Percentiles rank a stretch among this genome's conserved stretches.
Conservation (phyloP, 2,113 vertebrate species). For the Arenaria interpres region DNA sequence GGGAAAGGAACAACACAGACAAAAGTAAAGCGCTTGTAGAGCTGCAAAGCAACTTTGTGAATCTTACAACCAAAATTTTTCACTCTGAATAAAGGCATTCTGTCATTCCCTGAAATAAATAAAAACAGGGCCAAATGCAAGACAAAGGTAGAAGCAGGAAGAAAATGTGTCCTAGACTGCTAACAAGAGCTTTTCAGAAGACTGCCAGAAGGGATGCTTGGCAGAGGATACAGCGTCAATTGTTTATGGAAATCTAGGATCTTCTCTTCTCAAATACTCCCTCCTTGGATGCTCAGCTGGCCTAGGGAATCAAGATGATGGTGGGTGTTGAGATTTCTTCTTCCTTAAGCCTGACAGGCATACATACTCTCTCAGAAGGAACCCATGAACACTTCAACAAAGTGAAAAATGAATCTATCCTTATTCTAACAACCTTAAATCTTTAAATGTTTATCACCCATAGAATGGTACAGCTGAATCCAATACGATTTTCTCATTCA, state of each 20-base stretch:
- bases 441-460: background rate
- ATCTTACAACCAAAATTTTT: background rate
- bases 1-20: background rate
- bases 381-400: background rate
- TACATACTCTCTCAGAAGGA: background rate
- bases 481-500: background rate
- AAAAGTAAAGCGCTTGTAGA: background rate
- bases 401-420: background rate
- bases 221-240: background rate
- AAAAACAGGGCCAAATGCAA: background rate
- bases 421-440: background rate
- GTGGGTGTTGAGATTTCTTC: background rate
- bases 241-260: background rate
- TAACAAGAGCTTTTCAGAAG: background rate
- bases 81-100: background rate
- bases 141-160: background rate
- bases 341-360: background rate
- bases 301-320: background rate
- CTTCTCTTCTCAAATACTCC: background rate
- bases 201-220: background rate
- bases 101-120: background rate
- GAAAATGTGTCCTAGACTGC: background rate
- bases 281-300: background rate
- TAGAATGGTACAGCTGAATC: background rate
- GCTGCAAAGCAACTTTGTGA: background rate